Evolutionary conservation across 2,113 vertebrate species (phyloP).

Genomic region (Rana temporaria): DNA sequence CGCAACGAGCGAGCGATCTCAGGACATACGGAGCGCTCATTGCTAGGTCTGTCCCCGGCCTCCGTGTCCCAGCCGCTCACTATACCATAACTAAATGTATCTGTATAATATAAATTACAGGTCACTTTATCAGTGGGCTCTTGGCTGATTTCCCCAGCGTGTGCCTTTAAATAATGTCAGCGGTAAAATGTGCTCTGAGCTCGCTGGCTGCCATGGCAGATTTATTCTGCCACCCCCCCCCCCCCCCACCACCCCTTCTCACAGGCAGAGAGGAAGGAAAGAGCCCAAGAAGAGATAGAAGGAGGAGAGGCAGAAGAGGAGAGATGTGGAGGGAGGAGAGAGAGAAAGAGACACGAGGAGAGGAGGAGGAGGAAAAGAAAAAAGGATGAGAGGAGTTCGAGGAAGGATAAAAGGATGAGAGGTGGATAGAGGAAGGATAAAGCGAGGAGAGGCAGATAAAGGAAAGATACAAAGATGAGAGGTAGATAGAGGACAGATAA

Average conservation of each 20-base stretch:
- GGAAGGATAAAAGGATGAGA: too few relatives aligned
- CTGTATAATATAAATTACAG: constrained; percentile 55
- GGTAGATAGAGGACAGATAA: too few relatives aligned
- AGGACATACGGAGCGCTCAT: not conserved
- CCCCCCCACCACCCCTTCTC: not conserved
- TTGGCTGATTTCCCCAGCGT: constrained; percentile 56
- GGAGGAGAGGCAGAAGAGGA: not conserved
- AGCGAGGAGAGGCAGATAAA: not conserved
- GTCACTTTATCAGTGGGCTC: constrained; percentile 54
- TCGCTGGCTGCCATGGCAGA: constrained; percentile 28
- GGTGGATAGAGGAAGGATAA: too few relatives aligned
- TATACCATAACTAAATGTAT: constrained; percentile 44
- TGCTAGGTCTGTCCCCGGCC: not conserved
- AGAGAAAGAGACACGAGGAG: not conserved
- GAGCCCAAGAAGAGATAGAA: constrained; percentile 7
- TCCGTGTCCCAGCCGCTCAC: not conserved
- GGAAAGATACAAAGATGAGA: not conserved
- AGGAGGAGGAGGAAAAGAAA: too few relatives aligned
- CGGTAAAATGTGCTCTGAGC: constrained; percentile 44
- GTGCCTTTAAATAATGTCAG: constrained; percentile 56
- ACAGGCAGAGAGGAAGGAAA: constrained; percentile 3
- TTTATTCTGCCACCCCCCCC: constrained; percentile 20
- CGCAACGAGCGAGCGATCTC: too few relatives aligned
- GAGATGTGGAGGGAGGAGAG: not conserved
- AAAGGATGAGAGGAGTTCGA: too few relatives aligned